These are phyloP conservation scores for Neotoxoptera formosana DNA, from an alignment of 1,140 invertebrate genomes.

Conservation along the genomic window DNA sequence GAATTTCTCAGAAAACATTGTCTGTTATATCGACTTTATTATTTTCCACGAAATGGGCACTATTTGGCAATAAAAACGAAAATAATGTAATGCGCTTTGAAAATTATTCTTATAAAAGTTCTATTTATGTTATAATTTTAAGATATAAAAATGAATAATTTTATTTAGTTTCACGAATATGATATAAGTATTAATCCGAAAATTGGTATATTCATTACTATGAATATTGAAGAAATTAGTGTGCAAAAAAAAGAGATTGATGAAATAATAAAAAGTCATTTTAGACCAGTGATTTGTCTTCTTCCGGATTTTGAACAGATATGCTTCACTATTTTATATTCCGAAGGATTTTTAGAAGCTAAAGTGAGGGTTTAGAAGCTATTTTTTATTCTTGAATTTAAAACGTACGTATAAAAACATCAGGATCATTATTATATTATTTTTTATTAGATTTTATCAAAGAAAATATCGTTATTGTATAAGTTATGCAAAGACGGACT, in stretches of 20 bases:
- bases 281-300: constrained; percentile 88
- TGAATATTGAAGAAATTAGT: constrained; percentile 24
- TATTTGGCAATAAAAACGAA: neutral
- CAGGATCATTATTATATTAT: neutral
- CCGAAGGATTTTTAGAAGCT: constrained; percentile 72
- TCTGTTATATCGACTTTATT: constrained; percentile 91
- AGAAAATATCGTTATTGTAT: constrained; percentile 92
- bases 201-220: constrained; percentile 13
- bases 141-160: neutral
- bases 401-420: no score
- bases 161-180: neutral
- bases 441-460: constrained; percentile 72
- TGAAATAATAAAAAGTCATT: constrained; percentile 78
- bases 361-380: constrained; percentile 49
- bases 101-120: neutral
- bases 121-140: neutral
- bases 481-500: constrained; percentile 83
- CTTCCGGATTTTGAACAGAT: constrained; percentile 89
- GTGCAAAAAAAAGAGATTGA: neutral
- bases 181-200: neutral
- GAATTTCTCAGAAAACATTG: constrained; percentile 87
- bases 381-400: neutral
- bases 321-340: constrained; percentile 89
- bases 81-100: neutral
- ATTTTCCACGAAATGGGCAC: constrained; percentile 73